Evolutionary conservation across 2,888 invertebrate species (phyloP).

Genomic region (Caenorhabditis sp.): DNA sequence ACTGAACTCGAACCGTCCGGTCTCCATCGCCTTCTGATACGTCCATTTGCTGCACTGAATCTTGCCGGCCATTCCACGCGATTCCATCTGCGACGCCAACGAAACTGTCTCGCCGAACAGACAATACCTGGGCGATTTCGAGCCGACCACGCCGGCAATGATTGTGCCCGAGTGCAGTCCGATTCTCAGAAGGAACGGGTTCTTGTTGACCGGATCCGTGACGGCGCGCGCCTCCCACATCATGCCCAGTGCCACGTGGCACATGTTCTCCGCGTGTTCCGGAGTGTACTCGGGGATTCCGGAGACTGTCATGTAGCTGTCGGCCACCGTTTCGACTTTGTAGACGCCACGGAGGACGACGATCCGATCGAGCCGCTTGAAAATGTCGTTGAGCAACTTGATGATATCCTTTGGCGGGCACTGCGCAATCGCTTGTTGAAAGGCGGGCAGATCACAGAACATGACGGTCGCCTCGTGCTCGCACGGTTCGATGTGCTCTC

Average conservation of each 20-base stretch:
- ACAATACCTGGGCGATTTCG: conserved; percentile 71
- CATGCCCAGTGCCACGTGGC: conserved; percentile 79
- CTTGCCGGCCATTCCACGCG: conserved; percentile 65
- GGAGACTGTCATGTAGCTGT: conserved; percentile 51
- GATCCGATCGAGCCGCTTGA: conserved; percentile 77
- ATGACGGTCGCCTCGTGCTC: conserved; percentile 78
- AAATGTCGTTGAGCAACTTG: conserved; percentile 80
- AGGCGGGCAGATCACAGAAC: conserved; percentile 80
- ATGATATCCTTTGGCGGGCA: conserved; percentile 79
- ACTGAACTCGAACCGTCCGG: conserved; percentile 74
- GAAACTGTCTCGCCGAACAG: conserved; percentile 74
- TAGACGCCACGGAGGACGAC: conserved; percentile 74
- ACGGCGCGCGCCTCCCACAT: conserved; percentile 75
- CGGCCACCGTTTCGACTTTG: conserved; percentile 77
- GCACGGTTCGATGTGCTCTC: conserved; percentile 78
- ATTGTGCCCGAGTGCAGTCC: conserved; percentile 72
- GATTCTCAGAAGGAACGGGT: conserved; percentile 63
- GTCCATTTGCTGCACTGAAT: conserved; percentile 70
- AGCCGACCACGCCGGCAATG: conserved; percentile 72
- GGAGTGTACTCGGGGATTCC: conserved; percentile 63
- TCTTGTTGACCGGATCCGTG: conserved; percentile 64
- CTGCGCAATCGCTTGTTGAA: conserved; percentile 79
- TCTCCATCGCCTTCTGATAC: conserved; percentile 60
- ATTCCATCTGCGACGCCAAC: conserved; percentile 71
- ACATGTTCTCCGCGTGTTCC: conserved; percentile 78